These are phyloP conservation scores for Hydractinia symbiolongicarpus DNA, from an alignment of 30 jellyfish, hydroid and myxozoan species.

Conservation along the genomic window DNA sequence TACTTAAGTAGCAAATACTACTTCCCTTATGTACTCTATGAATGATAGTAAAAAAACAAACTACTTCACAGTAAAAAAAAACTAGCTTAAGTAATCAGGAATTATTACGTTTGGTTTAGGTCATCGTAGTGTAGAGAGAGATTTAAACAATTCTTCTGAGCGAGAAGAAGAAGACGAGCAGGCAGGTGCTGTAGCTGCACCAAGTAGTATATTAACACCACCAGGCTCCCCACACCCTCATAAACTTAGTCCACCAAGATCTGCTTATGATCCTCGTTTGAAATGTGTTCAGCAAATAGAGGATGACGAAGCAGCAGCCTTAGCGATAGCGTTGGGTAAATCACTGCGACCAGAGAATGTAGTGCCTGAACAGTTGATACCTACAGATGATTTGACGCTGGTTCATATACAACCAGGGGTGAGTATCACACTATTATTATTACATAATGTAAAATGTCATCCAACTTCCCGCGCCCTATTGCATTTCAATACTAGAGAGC, in stretches of 20 bases:
- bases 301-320: conserved; percentile 91
- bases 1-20: no score
- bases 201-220: conserved; percentile 21
- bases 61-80: no score
- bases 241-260: conserved; percentile 20
- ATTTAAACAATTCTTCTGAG: not conserved
- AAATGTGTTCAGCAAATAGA: conserved; percentile 72
- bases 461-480: no score
- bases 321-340: conserved; percentile 78
- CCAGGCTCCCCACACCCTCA: conserved; percentile 34
- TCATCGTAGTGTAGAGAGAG: not conserved
- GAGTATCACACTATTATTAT: not conserved
- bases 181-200: conserved; percentile 2
- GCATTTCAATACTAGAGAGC: no score
- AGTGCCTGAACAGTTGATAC: conserved; percentile 73
- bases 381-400: conserved; percentile 54
- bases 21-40: no score
- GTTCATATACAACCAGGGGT: conserved; percentile 88
- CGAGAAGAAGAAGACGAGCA: conserved; percentile 16
- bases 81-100: not conserved
- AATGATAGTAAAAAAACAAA: no score
- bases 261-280: conserved; percentile 28
- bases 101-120: not conserved
- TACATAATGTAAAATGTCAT: no score
- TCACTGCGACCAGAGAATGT: conserved; percentile 64